Conservation (phyloP, 2,797 vertebrate species). For the Paedocypris micromegethes region DNA sequence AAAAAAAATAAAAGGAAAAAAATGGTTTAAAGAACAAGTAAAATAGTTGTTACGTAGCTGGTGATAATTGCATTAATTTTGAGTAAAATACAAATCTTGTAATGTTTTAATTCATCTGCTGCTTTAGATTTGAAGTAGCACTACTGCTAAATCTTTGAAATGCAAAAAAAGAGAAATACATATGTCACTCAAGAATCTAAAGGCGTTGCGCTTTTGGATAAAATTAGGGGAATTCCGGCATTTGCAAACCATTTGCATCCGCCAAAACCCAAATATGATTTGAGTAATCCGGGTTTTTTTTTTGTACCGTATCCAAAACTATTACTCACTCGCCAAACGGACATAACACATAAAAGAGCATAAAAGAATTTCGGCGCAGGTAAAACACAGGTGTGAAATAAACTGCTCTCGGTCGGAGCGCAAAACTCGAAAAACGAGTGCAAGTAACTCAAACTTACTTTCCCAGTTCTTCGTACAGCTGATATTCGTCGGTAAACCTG, state of each 20-base stretch:
- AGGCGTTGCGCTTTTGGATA: not conserved
- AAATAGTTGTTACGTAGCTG: too few species aligned
- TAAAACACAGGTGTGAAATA: too few species aligned
- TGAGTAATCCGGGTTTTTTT: not conserved
- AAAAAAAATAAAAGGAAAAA: constrained; percentile 48
- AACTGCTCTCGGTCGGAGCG: too few species aligned
- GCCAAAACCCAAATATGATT: not conserved
- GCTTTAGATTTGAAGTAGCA: not conserved
- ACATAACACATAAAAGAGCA: too few species aligned
- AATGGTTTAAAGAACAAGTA: too few species aligned
- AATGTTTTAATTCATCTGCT: not conserved
- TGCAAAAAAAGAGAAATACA: too few species aligned
- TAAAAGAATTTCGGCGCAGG: too few species aligned
- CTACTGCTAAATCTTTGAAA: too few species aligned
- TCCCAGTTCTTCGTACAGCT: constrained; percentile 95
- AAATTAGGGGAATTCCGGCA: not conserved
- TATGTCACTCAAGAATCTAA: not conserved
- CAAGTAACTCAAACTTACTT: constrained; percentile 75
- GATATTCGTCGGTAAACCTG: constrained; percentile 92
- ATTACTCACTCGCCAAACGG: too few species aligned
- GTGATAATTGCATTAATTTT: too few species aligned
- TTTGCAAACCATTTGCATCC: not conserved
- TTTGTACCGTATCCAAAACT: too few species aligned
- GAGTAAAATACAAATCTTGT: not conserved
- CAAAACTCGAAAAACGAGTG: too few species aligned